A percentile compares a stretch with the other conserved stretches of the same genome.
Evolutionary conservation across 2,113 vertebrate species (phyloP).

Genomic region (Smithornis capensis): DNA sequence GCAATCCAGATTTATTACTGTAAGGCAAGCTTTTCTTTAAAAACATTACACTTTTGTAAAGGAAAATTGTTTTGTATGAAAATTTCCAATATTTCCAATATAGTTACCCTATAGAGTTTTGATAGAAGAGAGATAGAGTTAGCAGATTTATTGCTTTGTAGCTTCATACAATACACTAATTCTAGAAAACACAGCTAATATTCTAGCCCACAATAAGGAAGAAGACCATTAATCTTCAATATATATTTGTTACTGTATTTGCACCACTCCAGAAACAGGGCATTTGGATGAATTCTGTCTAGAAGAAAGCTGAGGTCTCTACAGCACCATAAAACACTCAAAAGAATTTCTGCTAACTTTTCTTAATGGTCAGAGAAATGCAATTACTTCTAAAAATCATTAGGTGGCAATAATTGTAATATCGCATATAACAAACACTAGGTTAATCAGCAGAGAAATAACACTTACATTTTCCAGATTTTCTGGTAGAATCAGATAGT

Average conservation of each 20-base stretch:
- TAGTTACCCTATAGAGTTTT: background rate
- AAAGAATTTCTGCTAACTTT: background rate
- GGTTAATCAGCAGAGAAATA: background rate
- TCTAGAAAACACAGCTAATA: background rate
- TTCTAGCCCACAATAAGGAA: background rate
- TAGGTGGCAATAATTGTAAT: background rate
- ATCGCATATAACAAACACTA: background rate
- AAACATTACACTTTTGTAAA: background rate
- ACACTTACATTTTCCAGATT: background rate
- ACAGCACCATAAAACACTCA: background rate
- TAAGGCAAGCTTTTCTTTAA: background rate
- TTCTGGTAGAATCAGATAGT: background rate
- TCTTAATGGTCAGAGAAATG: background rate
- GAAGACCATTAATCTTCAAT: background rate
- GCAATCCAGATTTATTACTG: background rate
- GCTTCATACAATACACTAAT: background rate
- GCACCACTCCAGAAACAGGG: background rate
- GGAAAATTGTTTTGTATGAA: background rate
- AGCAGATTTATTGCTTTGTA: constrained; percentile 22
- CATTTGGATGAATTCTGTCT: background rate
- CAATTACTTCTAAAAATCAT: background rate
- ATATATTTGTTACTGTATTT: background rate
- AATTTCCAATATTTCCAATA: background rate
- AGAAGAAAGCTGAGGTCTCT: background rate
- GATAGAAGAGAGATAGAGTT: background rate